Evolutionary conservation across 2,888 invertebrate species (phyloP).

Genomic region (Girardia tigrina): DNA sequence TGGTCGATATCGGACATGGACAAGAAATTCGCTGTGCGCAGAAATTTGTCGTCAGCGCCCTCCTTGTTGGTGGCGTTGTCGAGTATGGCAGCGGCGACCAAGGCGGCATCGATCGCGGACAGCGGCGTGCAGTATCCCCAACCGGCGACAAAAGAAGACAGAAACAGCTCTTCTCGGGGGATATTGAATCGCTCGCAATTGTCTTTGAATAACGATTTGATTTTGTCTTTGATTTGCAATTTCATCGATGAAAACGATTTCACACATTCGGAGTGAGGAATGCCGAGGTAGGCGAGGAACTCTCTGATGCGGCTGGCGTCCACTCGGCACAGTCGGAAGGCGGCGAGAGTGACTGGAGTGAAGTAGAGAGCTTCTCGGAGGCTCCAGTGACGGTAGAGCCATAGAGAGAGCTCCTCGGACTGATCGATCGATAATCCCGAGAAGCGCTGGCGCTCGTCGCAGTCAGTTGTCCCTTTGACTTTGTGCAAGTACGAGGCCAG

Average conservation of each 20-base stretch:
- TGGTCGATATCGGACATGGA: too few relatives aligned
- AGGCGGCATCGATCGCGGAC: background rate
- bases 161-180: background rate
- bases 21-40: too few relatives aligned
- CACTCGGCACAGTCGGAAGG: constrained; percentile 69
- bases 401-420: constrained; percentile 57
- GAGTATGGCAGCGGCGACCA: background rate
- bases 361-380: constrained; percentile 69
- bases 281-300: constrained; percentile 72
- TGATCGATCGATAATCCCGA: constrained; percentile 56
- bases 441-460: constrained; percentile 51
- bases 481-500: constrained; percentile 63
- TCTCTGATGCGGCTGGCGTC: constrained; percentile 60
- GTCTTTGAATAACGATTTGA: background rate
- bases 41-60: too few relatives aligned
- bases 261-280: background rate
- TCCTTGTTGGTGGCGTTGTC: too few relatives aligned
- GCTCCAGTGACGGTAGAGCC: constrained; percentile 79
- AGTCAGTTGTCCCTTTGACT: constrained; percentile 52
- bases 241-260: constrained; percentile 16
- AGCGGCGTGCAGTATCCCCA: background rate
- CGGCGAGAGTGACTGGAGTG: constrained; percentile 65
- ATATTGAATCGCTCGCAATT: background rate
- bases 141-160: background rate
- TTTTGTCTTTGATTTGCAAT: background rate